Evolutionary conservation across 2,888 invertebrate species (phyloP).

Genomic region (Drosophila lacicola): DNA sequence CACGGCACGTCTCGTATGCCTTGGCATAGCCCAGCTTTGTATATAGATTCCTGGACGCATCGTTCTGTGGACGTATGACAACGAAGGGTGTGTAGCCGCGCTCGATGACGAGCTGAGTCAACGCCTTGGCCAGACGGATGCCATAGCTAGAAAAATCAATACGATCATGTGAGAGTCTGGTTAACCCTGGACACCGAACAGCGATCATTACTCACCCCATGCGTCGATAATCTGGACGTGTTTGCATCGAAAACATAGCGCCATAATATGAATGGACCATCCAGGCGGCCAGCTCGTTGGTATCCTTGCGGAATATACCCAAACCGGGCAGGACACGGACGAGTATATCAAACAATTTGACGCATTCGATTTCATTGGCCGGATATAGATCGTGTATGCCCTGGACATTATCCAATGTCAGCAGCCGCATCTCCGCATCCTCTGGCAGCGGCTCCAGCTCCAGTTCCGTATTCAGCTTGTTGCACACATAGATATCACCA

Average conservation of each 20-base stretch:
- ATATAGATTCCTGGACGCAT: constrained; percentile 93
- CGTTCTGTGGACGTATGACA: constrained; percentile 94
- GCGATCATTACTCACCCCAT: constrained; percentile 86
- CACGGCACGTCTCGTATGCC: constrained; percentile 92
- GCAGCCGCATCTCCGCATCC: constrained; percentile 91
- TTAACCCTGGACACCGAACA: not conserved
- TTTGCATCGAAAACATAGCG: constrained; percentile 97
- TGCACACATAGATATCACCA: constrained; percentile 92
- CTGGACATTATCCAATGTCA: constrained; percentile 91
- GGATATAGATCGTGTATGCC: constrained; percentile 94
- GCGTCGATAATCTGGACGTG: constrained; percentile 90
- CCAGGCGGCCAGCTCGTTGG: constrained; percentile 93
- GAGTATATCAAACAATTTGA: constrained; percentile 92
- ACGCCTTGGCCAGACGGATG: constrained; percentile 89
- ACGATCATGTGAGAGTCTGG: not conserved
- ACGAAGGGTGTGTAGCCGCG: constrained; percentile 94
- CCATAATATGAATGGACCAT: constrained; percentile 96
- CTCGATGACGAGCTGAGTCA: constrained; percentile 89
- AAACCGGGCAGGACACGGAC: constrained; percentile 92
- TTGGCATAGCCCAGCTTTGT: constrained; percentile 93
- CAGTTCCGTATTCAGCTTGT: constrained; percentile 87
- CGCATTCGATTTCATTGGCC: constrained; percentile 94
- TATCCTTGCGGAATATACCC: constrained; percentile 89
- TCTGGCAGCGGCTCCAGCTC: constrained; percentile 88
- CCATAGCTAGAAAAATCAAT: constrained; percentile 86